Conservation (phyloP, 2,113 vertebrate genomes). For the Turdus rufiventris region DNA sequence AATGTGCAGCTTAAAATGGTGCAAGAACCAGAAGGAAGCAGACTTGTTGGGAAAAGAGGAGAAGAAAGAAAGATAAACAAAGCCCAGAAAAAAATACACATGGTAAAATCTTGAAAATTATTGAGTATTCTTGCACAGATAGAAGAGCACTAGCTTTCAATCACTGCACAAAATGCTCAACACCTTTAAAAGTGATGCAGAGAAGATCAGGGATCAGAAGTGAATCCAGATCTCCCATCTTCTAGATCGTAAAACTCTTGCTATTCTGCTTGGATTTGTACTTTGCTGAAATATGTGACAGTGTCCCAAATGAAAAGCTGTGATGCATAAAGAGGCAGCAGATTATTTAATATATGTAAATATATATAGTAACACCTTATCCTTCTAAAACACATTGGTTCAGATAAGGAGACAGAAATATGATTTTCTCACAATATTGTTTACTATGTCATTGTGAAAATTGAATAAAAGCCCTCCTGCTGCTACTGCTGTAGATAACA, state of each 20-base stretch:
- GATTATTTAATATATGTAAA: background rate
- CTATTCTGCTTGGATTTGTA: background rate
- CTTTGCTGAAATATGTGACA: background rate
- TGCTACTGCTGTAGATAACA: background rate
- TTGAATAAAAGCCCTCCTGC: background rate
- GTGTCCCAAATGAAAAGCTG: background rate
- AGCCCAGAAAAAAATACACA: background rate
- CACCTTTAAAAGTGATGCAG: background rate
- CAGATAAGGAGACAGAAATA: background rate
- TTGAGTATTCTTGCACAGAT: background rate
- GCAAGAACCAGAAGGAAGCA: background rate
- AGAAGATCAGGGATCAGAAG: background rate
- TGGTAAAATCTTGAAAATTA: background rate
- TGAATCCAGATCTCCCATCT: background rate
- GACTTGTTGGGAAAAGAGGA: background rate
- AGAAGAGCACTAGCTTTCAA: background rate
- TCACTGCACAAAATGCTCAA: background rate
- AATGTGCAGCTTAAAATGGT: background rate
- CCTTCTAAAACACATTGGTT: background rate
- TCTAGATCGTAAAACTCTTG: background rate
- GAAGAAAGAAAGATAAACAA: background rate
- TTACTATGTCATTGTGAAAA: background rate
- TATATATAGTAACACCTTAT: background rate
- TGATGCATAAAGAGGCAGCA: background rate
- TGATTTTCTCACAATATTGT: background rate